A percentile compares a stretch with the other conserved stretches of the same genome.
phyloP scores from a whole-genome alignment of 1,140 invertebrate genomes.

The Diabrotica virgifera region DNA sequence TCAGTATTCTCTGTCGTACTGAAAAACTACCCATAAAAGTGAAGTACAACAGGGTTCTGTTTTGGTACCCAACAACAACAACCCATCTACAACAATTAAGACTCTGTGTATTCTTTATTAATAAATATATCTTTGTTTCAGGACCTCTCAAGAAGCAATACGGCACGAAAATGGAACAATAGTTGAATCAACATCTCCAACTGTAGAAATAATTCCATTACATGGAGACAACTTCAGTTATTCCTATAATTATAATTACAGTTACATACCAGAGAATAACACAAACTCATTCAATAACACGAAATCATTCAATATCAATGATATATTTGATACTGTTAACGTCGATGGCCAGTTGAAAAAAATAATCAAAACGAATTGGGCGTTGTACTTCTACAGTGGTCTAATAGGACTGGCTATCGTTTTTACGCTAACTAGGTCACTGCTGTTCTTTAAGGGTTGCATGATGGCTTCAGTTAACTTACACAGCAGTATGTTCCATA shows the following conservation, averaged over 20 bases:
- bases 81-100: too few relatives aligned
- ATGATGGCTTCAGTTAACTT: conserved; percentile 75
- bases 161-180: too few relatives aligned
- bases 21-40: too few relatives aligned
- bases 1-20: too few relatives aligned
- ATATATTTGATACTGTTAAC: conserved; percentile 23
- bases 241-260: neutral
- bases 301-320: neutral
- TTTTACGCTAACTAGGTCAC: conserved; percentile 51
- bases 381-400: conserved; percentile 47
- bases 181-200: too few relatives aligned
- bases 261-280: neutral
- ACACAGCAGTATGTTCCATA: conserved; percentile 70
- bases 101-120: too few relatives aligned
- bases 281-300: neutral
- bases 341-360: conserved; percentile 18
- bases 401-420: conserved; percentile 46
- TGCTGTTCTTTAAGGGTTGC: conserved; percentile 72
- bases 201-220: too few relatives aligned
- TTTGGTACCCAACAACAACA: too few relatives aligned
- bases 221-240: conserved; percentile 3
- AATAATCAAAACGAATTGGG: conserved; percentile 33
- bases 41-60: too few relatives aligned
- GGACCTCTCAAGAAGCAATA: too few relatives aligned
- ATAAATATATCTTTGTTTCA: too few relatives aligned